A percentile compares a stretch with the other conserved stretches of the same genome.
Conservation (phyloP, 1,140 invertebrate species). For the Drosophila pandora region DNA sequence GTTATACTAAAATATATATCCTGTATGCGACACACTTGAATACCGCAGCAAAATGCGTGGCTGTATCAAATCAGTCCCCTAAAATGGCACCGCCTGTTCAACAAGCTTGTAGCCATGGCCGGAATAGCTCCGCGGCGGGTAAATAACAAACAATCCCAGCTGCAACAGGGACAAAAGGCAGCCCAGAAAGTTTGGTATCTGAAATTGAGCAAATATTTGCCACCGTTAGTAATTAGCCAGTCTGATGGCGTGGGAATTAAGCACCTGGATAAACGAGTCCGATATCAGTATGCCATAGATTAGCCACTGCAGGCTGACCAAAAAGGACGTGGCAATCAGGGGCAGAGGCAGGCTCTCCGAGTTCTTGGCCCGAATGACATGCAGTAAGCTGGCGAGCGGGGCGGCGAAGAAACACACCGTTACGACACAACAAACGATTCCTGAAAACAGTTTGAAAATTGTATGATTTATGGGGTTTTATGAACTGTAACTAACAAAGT, state of each 20-base stretch:
- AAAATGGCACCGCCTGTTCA: constrained; percentile 74
- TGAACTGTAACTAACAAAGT: not conserved
- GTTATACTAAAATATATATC: constrained; percentile 61
- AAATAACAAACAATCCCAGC: constrained; percentile 88
- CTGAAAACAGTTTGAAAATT: constrained; percentile 78
- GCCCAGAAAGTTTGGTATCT: constrained; percentile 90
- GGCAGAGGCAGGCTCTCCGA: constrained; percentile 92
- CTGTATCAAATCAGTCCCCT: constrained; percentile 29
- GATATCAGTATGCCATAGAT: constrained; percentile 89
- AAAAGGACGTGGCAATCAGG: constrained; percentile 89
- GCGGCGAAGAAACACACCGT: constrained; percentile 92
- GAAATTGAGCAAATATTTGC: constrained; percentile 68
- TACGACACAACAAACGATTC: constrained; percentile 88
- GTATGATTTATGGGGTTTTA: not conserved
- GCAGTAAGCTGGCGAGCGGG: constrained; percentile 89
- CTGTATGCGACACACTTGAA: constrained; percentile 55
- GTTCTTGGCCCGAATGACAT: constrained; percentile 90
- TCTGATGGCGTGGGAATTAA: constrained; percentile 22
- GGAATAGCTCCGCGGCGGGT: constrained; percentile 85
- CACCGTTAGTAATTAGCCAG: constrained; percentile 8
- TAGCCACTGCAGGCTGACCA: constrained; percentile 90
- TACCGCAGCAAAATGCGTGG: constrained; percentile 49
- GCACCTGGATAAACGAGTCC: constrained; percentile 89
- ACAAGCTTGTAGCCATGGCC: constrained; percentile 78
- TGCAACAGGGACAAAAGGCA: constrained; percentile 88